These are phyloP conservation scores for Dolichomitus sp. DNA, from an alignment of 2,888 invertebrate genomes.

Conservation along the genomic window DNA sequence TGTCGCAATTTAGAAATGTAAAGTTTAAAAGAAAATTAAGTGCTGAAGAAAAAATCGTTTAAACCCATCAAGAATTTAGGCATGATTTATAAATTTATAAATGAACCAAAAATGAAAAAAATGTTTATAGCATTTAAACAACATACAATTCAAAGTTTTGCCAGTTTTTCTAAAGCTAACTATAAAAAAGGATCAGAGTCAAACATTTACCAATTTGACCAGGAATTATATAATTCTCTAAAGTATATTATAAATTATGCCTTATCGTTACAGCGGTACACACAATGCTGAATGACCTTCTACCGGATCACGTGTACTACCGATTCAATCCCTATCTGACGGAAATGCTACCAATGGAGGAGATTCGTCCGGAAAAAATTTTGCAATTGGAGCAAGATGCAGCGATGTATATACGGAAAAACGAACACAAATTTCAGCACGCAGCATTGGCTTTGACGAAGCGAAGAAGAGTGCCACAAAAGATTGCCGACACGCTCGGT, in stretches of 20 bases:
- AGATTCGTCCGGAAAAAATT: slow-evolving; percentile 91
- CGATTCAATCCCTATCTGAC: slow-evolving; percentile 96
- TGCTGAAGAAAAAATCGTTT: too few relatives aligned
- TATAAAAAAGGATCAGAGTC: too few relatives aligned
- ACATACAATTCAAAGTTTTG: too few relatives aligned
- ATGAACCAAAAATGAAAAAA: too few relatives aligned
- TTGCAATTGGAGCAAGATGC: slow-evolving; percentile 92
- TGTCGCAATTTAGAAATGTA: too few relatives aligned
- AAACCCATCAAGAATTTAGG: too few relatives aligned
- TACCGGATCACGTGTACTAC: slow-evolving; percentile 92
- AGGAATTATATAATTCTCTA: not conserved
- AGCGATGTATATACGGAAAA: slow-evolving; percentile 92
- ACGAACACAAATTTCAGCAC: slow-evolving; percentile 92
- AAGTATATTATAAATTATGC: not conserved
- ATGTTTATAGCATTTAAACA: too few relatives aligned
- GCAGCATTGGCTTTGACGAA: slow-evolving; percentile 87
- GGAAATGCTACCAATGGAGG: slow-evolving; percentile 93
- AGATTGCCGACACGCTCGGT: slow-evolving; percentile 86
- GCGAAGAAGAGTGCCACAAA: slow-evolving; percentile 84
- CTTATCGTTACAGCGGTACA: slow-evolving; percentile 90
- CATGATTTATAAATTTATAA: too few relatives aligned
- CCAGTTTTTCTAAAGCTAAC: too few relatives aligned
- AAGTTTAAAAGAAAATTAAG: too few relatives aligned
- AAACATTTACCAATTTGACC: too few relatives aligned
- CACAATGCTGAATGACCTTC: slow-evolving; percentile 91